These are phyloP conservation scores for Spicauda simplicius DNA, from an alignment of 2,888 invertebrate genomes.

Conservation along the genomic window DNA sequence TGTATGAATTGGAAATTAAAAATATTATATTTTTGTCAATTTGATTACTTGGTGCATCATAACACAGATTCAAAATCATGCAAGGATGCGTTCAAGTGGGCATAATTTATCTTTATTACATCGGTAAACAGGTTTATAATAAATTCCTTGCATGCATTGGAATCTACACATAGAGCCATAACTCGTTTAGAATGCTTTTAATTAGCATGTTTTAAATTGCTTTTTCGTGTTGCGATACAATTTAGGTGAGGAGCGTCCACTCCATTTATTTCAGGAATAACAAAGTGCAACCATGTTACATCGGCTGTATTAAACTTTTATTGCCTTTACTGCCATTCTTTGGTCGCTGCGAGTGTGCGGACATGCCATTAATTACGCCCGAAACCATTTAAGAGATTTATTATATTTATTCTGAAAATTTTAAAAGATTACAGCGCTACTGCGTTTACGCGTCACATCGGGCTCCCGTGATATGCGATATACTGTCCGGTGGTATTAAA, in stretches of 20 bases:
- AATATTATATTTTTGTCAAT: background rate
- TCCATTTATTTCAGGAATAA: constrained; percentile 63
- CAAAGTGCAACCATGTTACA: constrained; percentile 66
- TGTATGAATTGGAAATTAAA: background rate
- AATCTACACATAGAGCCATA: constrained; percentile 33
- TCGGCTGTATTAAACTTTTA: constrained; percentile 75
- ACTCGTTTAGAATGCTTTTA: constrained; percentile 45
- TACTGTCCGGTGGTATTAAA: background rate
- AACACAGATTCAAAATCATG: constrained; percentile 7
- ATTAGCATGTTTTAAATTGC: constrained; percentile 60
- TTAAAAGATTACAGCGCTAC: constrained; percentile 37
- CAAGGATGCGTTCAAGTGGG: constrained; percentile 19
- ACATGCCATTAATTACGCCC: constrained; percentile 74
- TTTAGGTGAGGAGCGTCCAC: constrained; percentile 51
- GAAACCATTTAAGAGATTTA: constrained; percentile 78
- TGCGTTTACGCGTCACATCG: constrained; percentile 20
- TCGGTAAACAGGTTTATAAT: constrained; percentile 26
- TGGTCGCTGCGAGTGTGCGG: constrained; percentile 68
- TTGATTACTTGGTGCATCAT: background rate
- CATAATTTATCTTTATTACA: constrained; percentile 13
- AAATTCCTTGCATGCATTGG: constrained; percentile 23
- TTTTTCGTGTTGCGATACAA: constrained; percentile 58
- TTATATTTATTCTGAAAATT: constrained; percentile 69
- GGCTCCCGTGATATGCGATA: background rate
- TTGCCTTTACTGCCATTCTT: constrained; percentile 71